Conservation (phyloP, 2,888 invertebrate species). For the Vanessa cardui region DNA sequence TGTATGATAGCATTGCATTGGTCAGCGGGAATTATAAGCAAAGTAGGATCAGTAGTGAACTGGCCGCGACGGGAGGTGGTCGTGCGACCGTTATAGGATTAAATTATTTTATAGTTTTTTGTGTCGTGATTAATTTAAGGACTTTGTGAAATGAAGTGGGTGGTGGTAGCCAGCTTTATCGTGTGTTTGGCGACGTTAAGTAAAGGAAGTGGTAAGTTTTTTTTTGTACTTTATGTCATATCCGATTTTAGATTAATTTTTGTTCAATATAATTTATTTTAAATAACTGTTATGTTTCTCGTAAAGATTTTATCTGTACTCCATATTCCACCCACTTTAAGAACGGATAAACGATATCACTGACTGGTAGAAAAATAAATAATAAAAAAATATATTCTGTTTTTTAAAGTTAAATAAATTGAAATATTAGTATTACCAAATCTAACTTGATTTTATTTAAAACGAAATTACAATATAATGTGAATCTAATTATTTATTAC, state of each 20-base stretch:
- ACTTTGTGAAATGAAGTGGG: slow-evolving; percentile 74
- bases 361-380: no score
- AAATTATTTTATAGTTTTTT: slow-evolving; percentile 45
- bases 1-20: slow-evolving; percentile 28
- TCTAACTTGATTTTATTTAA: no score
- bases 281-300: no score
- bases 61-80: slow-evolving; percentile 55
- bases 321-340: no score
- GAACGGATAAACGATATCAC: no score
- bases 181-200: slow-evolving; percentile 59
- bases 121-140: slow-evolving; percentile 58
- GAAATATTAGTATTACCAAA: no score
- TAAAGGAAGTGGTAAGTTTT: slow-evolving; percentile 63
- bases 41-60: slow-evolving; percentile 60
- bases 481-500: no score
- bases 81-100: slow-evolving; percentile 45
- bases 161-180: slow-evolving; percentile 60
- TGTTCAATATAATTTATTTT: neutral
- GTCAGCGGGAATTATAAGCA: slow-evolving; percentile 39
- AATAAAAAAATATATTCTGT: no score
- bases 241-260: neutral
- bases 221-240: neutral
- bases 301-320: neutral
- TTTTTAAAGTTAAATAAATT: no score
- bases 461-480: no score